Percentiles rank a stretch among this genome's conserved stretches.
Conservation (phyloP, 2,113 vertebrate genomes). For the Menidia beryllina region DNA sequence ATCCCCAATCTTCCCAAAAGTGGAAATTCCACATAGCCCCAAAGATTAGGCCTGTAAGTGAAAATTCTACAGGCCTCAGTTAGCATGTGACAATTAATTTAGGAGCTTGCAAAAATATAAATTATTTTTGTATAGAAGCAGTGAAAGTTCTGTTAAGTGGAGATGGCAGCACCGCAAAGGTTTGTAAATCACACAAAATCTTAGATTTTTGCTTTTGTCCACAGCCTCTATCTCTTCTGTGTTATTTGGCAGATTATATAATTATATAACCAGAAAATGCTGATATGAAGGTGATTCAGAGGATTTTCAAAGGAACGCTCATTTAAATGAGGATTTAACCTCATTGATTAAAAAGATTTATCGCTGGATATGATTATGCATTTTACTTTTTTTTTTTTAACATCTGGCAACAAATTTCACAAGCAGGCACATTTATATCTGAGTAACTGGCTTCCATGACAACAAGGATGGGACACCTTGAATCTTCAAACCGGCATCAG, state of each 20-base stretch:
- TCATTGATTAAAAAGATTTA: conserved; percentile 74
- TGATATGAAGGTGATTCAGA: conserved; percentile 62
- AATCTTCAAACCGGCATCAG: conserved; percentile 69
- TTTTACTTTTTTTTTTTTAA: background rate
- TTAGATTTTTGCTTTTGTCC: no score
- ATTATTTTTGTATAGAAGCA: no score
- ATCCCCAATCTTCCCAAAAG: no score
- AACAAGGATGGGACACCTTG: conserved; percentile 68
- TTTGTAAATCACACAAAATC: no score
- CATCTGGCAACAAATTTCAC: conserved; percentile 69
- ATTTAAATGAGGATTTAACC: conserved; percentile 78
- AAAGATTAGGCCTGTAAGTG: no score
- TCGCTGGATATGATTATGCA: conserved; percentile 49
- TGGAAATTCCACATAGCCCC: no score
- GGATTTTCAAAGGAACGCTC: conserved; percentile 60
- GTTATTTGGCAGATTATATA: conserved; percentile 27
- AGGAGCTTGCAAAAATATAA: no score
- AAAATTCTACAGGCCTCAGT: no score
- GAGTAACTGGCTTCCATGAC: conserved; percentile 49
- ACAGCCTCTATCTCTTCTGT: background rate
- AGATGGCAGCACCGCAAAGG: no score
- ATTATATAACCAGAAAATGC: conserved; percentile 31
- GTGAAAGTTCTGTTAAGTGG: no score
- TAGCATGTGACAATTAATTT: no score
- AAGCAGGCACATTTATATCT: conserved; percentile 66